phyloP scores from a whole-genome alignment of 2,113 vertebrate species.

The Sceloporus undulatus region DNA sequence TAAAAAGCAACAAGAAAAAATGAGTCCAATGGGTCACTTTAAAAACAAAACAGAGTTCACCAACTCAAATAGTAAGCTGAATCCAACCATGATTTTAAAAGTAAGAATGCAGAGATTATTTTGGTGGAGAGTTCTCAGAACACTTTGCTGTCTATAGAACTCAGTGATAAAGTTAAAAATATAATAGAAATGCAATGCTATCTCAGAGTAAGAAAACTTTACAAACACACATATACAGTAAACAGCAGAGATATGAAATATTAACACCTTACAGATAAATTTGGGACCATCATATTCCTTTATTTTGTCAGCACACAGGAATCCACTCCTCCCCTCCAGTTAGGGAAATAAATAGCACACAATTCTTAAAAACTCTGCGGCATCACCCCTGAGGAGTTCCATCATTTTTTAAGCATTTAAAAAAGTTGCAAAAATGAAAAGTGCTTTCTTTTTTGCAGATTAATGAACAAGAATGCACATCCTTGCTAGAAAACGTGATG shows the following conservation, averaged over 20 bases:
- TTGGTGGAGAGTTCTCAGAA: constrained; percentile 3
- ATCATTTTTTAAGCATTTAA: constrained; percentile 71
- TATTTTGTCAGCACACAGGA: constrained; percentile 70
- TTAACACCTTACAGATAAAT: constrained; percentile 70
- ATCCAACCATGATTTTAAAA: background rate
- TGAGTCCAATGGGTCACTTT: background rate
- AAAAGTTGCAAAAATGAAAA: constrained; percentile 75
- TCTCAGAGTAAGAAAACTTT: constrained; percentile 64
- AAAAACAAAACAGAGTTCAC: too few relatives aligned
- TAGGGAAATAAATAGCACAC: constrained; percentile 77
- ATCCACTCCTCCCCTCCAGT: constrained; percentile 56
- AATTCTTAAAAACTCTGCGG: constrained; percentile 69
- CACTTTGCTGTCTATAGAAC: constrained; percentile 52
- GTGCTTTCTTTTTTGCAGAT: constrained; percentile 70
- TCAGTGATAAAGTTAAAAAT: constrained; percentile 67
- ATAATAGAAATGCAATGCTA: constrained; percentile 60
- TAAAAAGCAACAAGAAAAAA: accelerated
- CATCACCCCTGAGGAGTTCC: constrained; percentile 80
- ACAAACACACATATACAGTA: constrained; percentile 56
- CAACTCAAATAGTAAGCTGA: background rate
- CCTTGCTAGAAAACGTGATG: constrained; percentile 58
- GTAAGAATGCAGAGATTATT: constrained; percentile 18
- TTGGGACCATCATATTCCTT: constrained; percentile 69
- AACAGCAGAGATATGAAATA: constrained; percentile 72
- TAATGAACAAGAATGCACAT: constrained; percentile 64